Conservation (phyloP, 1,140 invertebrate genomes). For the Zaprionus nigranus region DNA sequence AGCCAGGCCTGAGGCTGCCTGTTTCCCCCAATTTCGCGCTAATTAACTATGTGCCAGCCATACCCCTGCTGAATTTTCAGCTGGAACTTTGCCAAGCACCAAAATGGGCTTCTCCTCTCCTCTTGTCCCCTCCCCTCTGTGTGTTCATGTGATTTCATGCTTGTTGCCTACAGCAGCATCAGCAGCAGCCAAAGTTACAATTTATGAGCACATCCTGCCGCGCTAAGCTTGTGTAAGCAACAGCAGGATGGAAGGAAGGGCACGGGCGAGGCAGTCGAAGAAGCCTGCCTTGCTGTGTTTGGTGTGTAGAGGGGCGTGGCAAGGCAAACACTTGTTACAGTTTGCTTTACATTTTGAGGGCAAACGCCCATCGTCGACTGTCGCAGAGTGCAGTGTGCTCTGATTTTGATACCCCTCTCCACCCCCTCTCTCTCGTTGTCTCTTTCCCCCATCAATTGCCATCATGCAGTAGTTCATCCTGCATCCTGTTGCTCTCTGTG, state of each 20-base stretch:
- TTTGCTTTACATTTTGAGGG: conserved; percentile 63
- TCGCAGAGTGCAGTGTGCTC: conserved; percentile 22
- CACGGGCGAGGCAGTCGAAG: not conserved
- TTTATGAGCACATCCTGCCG: conserved; percentile 76
- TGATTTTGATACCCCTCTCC: conserved; percentile 43
- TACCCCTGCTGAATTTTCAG: conserved; percentile 49
- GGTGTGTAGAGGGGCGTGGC: conserved; percentile 20
- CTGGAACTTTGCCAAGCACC: conserved; percentile 73
- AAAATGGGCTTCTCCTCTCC: not conserved
- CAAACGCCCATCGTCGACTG: conserved; percentile 27
- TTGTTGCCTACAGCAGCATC: conserved; percentile 70
- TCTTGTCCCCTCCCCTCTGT: conserved; percentile 20
- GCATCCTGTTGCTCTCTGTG: conserved; percentile 49
- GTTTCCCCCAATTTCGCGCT: conserved; percentile 73
- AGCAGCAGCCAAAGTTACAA: conserved; percentile 64
- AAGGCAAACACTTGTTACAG: conserved; percentile 72
- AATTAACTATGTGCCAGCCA: conserved; percentile 80
- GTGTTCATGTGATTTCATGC: conserved; percentile 75
- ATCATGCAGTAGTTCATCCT: conserved; percentile 17
- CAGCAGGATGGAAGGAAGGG: not conserved
- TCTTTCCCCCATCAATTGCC: not conserved
- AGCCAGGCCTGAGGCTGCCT: conserved; percentile 42
- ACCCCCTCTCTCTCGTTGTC: not conserved
- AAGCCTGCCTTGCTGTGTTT: not conserved
- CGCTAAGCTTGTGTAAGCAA: conserved; percentile 72